Evolutionary conservation across 2,797 vertebrate genomes (phyloP), one percentile per base, ranked within the genome.

Genomic region (Acipenser transmontanus): DNA sequence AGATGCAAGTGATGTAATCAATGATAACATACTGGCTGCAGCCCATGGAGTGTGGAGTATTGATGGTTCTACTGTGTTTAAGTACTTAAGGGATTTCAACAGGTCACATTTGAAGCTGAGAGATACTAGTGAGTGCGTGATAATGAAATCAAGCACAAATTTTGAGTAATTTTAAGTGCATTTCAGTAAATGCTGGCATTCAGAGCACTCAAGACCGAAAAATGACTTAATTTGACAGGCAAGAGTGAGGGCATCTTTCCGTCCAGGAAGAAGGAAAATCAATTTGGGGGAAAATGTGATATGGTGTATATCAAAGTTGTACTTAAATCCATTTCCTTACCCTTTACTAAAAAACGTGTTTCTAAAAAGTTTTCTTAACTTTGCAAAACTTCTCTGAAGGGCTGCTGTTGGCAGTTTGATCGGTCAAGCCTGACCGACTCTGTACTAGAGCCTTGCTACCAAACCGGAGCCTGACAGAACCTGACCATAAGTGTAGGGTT

Each of bases 71-170:
- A 66, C 47, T 59, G 54, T 59, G 47, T 66, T 59, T 66, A 66
- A 66, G 65, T 66, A 48, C 65, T 66, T 66, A 66, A 66, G 34
- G 65, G 52, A 59, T 7, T 49, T 56, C 14, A 34, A 59, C 14
- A 56, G 65, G 11, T 59, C 34, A 52, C 5, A 59, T 66, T 66
- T 59, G 54, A 66, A 49, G 48, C 17, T 12, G 54, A 54, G 8
- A 14, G 34, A 34, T 66, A 59, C 5, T 14, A 48, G 11, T 17
- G 65, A 49, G 52, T 59, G 65, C 52, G 7, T 49, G 20, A n/a
- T 66, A 66, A 59, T 49, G 49, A 66, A 59, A 66, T 66, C 7
- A 66, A 66, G 47, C 52, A 59, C 47, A 56, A 50, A 59, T 49
- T 59, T 56, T 47, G 10, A 64, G 63, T 64, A 64, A 66, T 49